Base-by-base conservation (phyloP, 1,140 invertebrate species). In the Himalopsyche phryganea region DNA sequence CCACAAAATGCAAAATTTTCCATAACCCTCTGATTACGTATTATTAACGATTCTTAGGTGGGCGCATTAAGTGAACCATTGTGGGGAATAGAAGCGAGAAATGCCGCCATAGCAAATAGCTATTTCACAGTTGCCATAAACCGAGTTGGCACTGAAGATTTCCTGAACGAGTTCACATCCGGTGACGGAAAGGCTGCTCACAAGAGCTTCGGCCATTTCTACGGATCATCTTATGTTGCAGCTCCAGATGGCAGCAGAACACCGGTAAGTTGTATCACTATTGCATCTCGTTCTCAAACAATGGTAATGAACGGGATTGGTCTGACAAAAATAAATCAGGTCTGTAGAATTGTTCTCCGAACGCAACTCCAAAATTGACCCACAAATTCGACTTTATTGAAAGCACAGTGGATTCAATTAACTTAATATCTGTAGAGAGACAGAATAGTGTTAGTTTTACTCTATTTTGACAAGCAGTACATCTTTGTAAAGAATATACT, bases 91-190 rank as follows among this genome's bases (percentile, higher is more conserved):
- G 96, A 98, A 80, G 96, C 96, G 0, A 79, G 97, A 59, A 94
- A 92, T 83, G 97, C 97, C 13, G 96, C 97, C 2, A 92, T 99
- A 61, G 95, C 96, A 0, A 99, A 98, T 71, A 90, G 84, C 68
- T 97, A 94, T 68, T 97, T 90, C 67, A 91, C 95, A 1, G 93
- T 90, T 72, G 93, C 91, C 1, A 97, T 98, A 41, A 99, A 99
- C 74, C 86, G 97, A 66, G 95, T 99, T 0, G 97, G 97, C 54
- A 94, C 87, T 2, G 97, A 99, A 77, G 66, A 72, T 1, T 96
- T 92, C 70, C 88, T 88, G 0, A 90, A 94, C 75, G 93, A 93
- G 70, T 99, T 98, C 69, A 96, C 94, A 7, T 97, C 94, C 1
- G 96, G 88, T 1, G 91, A 98, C 84, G 92, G 92, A 0, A 84